phyloP scores from a whole-genome alignment of 2,888 invertebrate species.

The Apodemia mormo region DNA sequence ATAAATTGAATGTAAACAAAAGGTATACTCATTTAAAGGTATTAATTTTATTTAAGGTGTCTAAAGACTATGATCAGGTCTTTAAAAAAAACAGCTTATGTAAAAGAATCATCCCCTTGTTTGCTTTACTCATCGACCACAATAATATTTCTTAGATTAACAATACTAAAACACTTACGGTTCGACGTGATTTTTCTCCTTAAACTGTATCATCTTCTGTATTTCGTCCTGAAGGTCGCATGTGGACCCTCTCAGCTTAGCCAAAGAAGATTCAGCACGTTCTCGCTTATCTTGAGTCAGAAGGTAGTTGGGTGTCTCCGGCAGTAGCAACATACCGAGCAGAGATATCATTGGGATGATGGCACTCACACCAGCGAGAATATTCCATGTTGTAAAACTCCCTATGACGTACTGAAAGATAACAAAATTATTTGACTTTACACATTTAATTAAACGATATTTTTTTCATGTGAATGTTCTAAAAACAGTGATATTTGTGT shows the following conservation, averaged over 20 bases:
- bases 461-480: no score
- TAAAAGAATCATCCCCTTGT: no score
- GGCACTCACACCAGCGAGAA: constrained; percentile 84
- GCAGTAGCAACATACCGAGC: constrained; percentile 83
- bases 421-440: no score
- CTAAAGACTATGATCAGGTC: no score
- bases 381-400: constrained; percentile 83
- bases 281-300: constrained; percentile 82
- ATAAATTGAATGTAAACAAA: no score
- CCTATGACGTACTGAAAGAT: constrained; percentile 82
- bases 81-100: no score
- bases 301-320: constrained; percentile 88
- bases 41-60: no score
- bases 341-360: constrained; percentile 83
- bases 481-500: no score
- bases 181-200: constrained; percentile 84
- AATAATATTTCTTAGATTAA: no score
- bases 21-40: no score
- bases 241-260: constrained; percentile 82
- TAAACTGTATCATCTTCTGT: constrained; percentile 81
- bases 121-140: no score
- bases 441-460: no score
- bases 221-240: constrained; percentile 84
- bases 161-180: constrained; percentile 52
- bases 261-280: constrained; percentile 81